Base-by-base conservation (phyloP, 1,140 invertebrate species). In the Pteromalus puparum region DNA sequence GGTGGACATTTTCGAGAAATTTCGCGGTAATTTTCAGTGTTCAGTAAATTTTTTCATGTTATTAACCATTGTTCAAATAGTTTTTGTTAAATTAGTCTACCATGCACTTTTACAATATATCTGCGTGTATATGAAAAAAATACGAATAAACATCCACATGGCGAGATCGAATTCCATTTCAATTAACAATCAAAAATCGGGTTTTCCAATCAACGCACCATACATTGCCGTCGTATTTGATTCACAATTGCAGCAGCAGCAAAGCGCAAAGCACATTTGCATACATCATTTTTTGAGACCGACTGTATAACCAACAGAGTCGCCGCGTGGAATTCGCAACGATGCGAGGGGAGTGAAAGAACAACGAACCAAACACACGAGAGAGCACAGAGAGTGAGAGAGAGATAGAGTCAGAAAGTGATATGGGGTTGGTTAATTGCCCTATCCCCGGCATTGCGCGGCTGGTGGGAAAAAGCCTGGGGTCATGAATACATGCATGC, bases 341-440 rank as follows among this genome's bases (percentile, higher is more conserved):
- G 18, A 61, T 42, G 10, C 53, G 53, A 61, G 21, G 53, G 53
- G 53, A 61, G 18, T 26, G 68, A 18, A 70, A 28, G 24, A 70
- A 70, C 72, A 73, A 73, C 18, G 30, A 21, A 38, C 10, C 9
- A 73, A 34, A 73, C 30, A 28, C 72, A 61, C 53, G 18, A 1
- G 15, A 15, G 18, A n/a, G 21, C 18, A 68, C 2, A 65, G 61
- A 80, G 46, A 38, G 42, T 67, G 34, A 70, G n/a, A 70, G 42
- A 80, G n/a, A 72, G n/a, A 79, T 34, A 65, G 68, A 84, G 76
- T 73, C 46, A 65, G 74, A 26, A 77, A 75, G 70, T 74, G 80
- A 81, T 81, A 81, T 74, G 48, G 72, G 73, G 81, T 76, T 24
- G 68, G 70, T 75, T 82, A 82, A 82, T 82, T 82, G 81, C 9